Evolutionary conservation across 2,113 vertebrate species (phyloP).

Genomic region (Chloropsis hardwickii): DNA sequence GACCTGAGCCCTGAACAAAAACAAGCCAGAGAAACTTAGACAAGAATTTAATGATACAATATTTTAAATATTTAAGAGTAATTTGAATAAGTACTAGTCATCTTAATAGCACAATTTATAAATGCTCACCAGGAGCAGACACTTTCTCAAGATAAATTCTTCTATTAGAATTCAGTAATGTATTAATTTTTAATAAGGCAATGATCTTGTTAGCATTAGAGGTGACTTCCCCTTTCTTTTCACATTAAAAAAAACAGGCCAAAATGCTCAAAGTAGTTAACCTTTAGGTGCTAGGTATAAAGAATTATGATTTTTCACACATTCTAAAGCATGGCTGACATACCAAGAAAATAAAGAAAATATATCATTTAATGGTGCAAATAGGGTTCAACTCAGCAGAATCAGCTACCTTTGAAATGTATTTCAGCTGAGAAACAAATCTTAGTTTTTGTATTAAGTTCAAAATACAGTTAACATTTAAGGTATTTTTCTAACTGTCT

Average conservation of each 20-base stretch:
- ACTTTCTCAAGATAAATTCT: conserved; percentile 9
- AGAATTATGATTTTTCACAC: neutral
- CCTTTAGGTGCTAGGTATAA: neutral
- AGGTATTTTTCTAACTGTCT: neutral
- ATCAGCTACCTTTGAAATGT: neutral
- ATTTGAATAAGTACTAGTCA: conserved; percentile 9
- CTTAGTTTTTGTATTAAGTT: neutral
- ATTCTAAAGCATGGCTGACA: neutral
- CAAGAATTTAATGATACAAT: neutral
- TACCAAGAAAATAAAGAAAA: neutral
- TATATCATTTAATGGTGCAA: neutral
- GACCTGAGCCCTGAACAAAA: neutral
- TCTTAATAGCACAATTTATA: conserved; percentile 41
- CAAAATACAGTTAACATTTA: neutral
- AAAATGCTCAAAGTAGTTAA: neutral
- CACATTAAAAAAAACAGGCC: neutral
- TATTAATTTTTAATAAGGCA: conserved; percentile 40
- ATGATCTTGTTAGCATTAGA: conserved; percentile 20
- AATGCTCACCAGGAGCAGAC: neutral
- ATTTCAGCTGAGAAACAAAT: neutral
- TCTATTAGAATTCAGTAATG: neutral
- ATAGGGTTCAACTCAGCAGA: neutral
- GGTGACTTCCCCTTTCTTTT: conserved; percentile 2
- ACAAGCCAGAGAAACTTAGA: neutral
- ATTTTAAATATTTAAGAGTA: conserved; percentile 33